phyloP scores from a whole-genome alignment of 1,140 invertebrate genomes.

The Drosophila lacteicornis region DNA sequence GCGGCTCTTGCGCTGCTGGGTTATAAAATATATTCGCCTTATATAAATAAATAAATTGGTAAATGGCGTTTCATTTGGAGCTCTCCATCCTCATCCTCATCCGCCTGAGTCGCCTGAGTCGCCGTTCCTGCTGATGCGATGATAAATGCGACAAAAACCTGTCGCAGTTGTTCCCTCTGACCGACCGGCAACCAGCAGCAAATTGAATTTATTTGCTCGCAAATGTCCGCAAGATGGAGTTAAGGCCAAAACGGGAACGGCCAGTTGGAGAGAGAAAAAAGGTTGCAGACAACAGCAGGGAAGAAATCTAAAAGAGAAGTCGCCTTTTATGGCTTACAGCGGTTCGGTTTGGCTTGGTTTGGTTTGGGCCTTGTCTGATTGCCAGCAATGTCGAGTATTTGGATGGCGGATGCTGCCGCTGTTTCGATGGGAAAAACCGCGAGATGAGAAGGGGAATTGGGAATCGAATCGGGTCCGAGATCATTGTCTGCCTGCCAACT shows the following conservation, averaged over 20 bases:
- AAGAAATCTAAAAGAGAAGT: slow-evolving; percentile 50
- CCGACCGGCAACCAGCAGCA: slow-evolving; percentile 66
- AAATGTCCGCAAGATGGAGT: slow-evolving; percentile 58
- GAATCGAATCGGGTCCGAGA: slow-evolving; percentile 11
- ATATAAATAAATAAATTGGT: slow-evolving; percentile 84
- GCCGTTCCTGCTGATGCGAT: slow-evolving; percentile 68
- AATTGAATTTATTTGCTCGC: slow-evolving; percentile 82
- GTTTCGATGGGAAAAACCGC: slow-evolving; percentile 30
- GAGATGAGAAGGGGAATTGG: slow-evolving; percentile 20
- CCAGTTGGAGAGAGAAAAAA: slow-evolving; percentile 9
- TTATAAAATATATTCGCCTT: slow-evolving; percentile 84
- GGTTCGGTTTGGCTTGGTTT: slow-evolving; percentile 14
- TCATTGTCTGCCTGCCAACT: slow-evolving; percentile 45
- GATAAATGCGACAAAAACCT: slow-evolving; percentile 83
- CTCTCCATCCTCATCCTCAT: slow-evolving; percentile 3
- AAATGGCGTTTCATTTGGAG: slow-evolving; percentile 80
- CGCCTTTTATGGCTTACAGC: slow-evolving; percentile 62
- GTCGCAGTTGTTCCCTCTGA: slow-evolving; percentile 70
- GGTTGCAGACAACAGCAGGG: slow-evolving; percentile 28
- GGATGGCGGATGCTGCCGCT: slow-evolving; percentile 8
- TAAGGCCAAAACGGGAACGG: slow-evolving; percentile 44
- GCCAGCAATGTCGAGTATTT: slow-evolving; percentile 61
- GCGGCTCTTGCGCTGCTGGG: slow-evolving; percentile 60
- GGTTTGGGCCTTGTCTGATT: slow-evolving; percentile 53
- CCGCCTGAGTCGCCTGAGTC: not conserved